Conservation (phyloP, 2,888 invertebrate genomes). For the Limnephilus lunatus region DNA sequence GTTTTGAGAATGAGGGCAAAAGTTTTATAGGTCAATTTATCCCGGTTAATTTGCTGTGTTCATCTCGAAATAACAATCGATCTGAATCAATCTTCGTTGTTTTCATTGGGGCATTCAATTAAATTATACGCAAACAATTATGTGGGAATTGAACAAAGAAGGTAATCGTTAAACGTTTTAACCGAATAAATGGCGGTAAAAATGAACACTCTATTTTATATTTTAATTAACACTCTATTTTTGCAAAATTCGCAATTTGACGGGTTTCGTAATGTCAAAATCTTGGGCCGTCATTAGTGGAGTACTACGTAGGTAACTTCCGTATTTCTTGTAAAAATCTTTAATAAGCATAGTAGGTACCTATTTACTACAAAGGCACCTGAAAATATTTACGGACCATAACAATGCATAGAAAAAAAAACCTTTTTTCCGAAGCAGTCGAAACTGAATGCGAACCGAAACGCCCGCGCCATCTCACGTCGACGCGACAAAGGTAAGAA, state of each 20-base stretch:
- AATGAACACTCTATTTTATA: too few relatives aligned
- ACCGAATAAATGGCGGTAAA: too few relatives aligned
- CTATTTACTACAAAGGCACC: background rate
- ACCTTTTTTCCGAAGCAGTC: background rate
- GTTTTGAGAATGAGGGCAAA: background rate
- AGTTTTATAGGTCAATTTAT: conserved; percentile 10
- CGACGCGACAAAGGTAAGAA: background rate
- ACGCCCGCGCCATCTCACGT: background rate
- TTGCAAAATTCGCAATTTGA: too few relatives aligned
- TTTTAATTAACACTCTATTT: too few relatives aligned
- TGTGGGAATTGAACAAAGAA: background rate
- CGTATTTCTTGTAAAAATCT: too few relatives aligned
- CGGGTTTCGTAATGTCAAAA: too few relatives aligned
- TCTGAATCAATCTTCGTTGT: background rate
- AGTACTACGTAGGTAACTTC: too few relatives aligned
- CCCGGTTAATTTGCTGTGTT: background rate
- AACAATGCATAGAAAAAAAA: background rate
- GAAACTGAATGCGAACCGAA: background rate
- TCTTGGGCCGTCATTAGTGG: too few relatives aligned
- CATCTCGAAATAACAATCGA: background rate
- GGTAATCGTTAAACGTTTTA: too few relatives aligned
- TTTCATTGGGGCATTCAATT: background rate
- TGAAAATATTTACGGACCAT: background rate
- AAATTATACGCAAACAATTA: background rate
- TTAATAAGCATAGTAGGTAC: too few relatives aligned